Evolutionary conservation across 2,888 invertebrate species (phyloP), one percentile per base, ranked within the genome.

Genomic region (Xylota sylvarum): DNA sequence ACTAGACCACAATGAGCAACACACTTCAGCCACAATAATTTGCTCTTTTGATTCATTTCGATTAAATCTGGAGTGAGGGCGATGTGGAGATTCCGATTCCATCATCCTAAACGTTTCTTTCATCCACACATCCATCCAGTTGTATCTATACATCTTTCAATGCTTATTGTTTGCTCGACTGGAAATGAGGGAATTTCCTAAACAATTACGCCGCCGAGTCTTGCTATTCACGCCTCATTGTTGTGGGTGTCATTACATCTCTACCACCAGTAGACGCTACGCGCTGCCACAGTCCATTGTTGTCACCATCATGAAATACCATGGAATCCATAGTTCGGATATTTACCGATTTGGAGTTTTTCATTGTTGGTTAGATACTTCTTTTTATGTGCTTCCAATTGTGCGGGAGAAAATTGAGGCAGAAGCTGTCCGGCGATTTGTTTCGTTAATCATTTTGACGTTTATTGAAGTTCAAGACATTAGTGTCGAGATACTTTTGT

Each of bases 201-300:
- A 55, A 50, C 64, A 64, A 76, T 82, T 82, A 70, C 48, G 32
- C 64, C n/a, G 64, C 46, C 48, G 70, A 58, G 69, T 72, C 35
- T 70, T 9, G 56, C 62, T 62, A 70, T 78, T 78, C 78, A 78
- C 78, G 70, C 78, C 62, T 70, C 43, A 35, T 77, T 67, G 72
- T 72, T 83, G 77, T 83, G 46, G 82, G 77, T 83, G 82, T 83
- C 82, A 77, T 83, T 77, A 83, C 77, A 48, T 65, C 65, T 64
- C 72, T 64, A 78, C 78, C 72, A 67, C 58, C 81, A 70, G 78
- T 70, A 70, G 78, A 70, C 62, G 70, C 78, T 70, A 78, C 78
- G 78, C 78, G 70, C 77, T 69, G 65, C 74, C 82, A 40, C 76
- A 32, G 32, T 43, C 72, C 43, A 65, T 83, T 83, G 82, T 83